These are phyloP conservation scores for Oncorhynchus masou DNA, from an alignment of 2,113 vertebrate genomes.

Conservation along the genomic window DNA sequence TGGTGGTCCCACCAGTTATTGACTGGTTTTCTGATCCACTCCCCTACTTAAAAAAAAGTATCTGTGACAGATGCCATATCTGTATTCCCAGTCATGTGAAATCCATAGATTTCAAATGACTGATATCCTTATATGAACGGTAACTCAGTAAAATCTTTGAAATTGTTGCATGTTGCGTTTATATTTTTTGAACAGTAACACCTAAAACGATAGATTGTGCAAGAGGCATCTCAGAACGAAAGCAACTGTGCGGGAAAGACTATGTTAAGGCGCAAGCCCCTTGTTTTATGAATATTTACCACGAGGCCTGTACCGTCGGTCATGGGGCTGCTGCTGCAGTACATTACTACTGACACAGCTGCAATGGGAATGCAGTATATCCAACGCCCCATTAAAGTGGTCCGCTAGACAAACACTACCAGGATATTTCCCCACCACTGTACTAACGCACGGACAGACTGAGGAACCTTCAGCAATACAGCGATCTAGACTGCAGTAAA, in stretches of 20 bases:
- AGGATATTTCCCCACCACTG: not conserved
- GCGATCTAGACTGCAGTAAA: not conserved
- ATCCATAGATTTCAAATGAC: too few relatives aligned
- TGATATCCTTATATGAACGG: too few relatives aligned
- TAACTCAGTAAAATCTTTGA: too few relatives aligned
- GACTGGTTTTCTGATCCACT: too few relatives aligned
- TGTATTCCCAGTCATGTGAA: too few relatives aligned
- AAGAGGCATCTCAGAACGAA: constrained; percentile 6
- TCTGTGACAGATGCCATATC: too few relatives aligned
- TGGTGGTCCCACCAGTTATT: too few relatives aligned
- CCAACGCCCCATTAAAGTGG: too few relatives aligned
- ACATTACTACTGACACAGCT: constrained; percentile 29
- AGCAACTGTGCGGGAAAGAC: constrained; percentile 13
- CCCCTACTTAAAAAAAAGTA: too few relatives aligned
- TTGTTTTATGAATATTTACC: constrained; percentile 6
- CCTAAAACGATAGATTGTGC: too few relatives aligned
- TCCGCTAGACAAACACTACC: not conserved
- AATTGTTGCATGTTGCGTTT: too few relatives aligned
- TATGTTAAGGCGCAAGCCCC: not conserved
- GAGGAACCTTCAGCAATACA: not conserved
- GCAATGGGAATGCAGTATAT: constrained; percentile 25
- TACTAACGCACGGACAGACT: not conserved
- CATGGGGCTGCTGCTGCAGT: not conserved
- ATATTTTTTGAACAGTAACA: too few relatives aligned
- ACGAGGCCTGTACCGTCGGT: not conserved